These are phyloP conservation scores for Odontomachus brunneus DNA, from an alignment of 1,140 invertebrate genomes.

Conservation along the genomic window DNA sequence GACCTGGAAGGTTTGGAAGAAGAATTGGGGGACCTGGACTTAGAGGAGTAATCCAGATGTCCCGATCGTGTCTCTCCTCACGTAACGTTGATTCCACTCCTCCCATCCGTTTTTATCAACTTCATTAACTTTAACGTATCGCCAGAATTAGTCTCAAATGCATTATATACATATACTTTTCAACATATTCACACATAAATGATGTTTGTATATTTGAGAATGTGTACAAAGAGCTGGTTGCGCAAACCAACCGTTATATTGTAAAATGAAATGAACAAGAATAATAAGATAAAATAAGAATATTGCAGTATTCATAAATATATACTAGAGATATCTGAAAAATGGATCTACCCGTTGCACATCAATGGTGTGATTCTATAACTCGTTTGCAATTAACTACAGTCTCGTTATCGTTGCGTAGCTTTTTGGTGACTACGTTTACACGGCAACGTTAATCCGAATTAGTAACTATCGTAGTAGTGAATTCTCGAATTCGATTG, in stretches of 20 bases:
- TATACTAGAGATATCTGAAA: too few relatives aligned
- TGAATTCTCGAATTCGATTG: too few relatives aligned
- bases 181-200: constrained; percentile 40
- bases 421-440: too few relatives aligned
- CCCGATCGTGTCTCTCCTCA: constrained; percentile 69
- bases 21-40: constrained; percentile 91
- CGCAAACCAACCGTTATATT: constrained; percentile 7
- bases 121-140: constrained; percentile 40
- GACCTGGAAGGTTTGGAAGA: constrained; percentile 94
- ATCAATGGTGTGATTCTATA: too few relatives aligned
- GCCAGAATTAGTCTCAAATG: constrained; percentile 42
- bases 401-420: too few relatives aligned
- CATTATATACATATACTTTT: constrained; percentile 61
- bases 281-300: too few relatives aligned
- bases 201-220: constrained; percentile 22
- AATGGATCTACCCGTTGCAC: too few relatives aligned
- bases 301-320: too few relatives aligned
- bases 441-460: too few relatives aligned
- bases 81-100: constrained; percentile 49
- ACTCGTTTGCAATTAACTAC: too few relatives aligned
- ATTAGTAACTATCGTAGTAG: too few relatives aligned
- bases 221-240: constrained; percentile 61
- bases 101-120: constrained; percentile 23
- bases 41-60: constrained; percentile 87
- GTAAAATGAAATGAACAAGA: too few relatives aligned